Base-by-base conservation (phyloP, 1,140 invertebrate genomes). In the Andrena cerasifolii region DNA sequence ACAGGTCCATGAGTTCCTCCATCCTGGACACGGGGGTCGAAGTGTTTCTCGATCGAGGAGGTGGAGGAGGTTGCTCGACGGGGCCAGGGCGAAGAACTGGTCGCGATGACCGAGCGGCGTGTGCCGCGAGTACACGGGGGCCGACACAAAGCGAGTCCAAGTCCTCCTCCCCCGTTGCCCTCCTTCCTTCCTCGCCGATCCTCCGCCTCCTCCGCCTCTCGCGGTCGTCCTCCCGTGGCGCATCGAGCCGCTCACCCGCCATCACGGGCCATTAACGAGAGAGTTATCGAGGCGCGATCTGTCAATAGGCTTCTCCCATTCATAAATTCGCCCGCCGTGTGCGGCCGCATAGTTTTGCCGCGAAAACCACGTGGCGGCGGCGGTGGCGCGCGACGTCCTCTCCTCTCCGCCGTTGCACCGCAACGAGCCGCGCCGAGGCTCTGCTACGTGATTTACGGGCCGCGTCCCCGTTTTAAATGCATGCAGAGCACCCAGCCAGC, bases 241-340 rank as follows among this genome's bases (percentile, higher is more conserved):
- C 63, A 76, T 76, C 73, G 73, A 68, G 76, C 77, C 80, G 70
- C 61, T 87, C 70, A 82, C 79, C 80, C 82, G 83, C 80, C 85
- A 83, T 82, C 77, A 84, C 81, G 80, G 87, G 82, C 84, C 85
- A 89, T 89, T 90, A 90, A 89, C 83, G 86, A 87, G 86, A 83
- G 85, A 87, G 87, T 85, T 89, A 90, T 89, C 87, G 85, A 88
- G 80, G 84, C 83, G 79, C 88, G 84, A 91, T 90, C 88, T 89
- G 90, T 90, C 89, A 89, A 90, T 91, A 90, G 88, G 83, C 86
- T 83, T 82, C 82, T 87, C 84, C 83, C 89, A 91, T 91, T 90
- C 89, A 90, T 90, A 90, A 90, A 90, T 82, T 87, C 81, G 83
- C 79, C 58, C 67, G 78, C 72, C 81, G 80, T 76, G 84, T 73